phyloP scores from a whole-genome alignment of 1,140 invertebrate genomes.

The Protaetia brevitarsis region DNA sequence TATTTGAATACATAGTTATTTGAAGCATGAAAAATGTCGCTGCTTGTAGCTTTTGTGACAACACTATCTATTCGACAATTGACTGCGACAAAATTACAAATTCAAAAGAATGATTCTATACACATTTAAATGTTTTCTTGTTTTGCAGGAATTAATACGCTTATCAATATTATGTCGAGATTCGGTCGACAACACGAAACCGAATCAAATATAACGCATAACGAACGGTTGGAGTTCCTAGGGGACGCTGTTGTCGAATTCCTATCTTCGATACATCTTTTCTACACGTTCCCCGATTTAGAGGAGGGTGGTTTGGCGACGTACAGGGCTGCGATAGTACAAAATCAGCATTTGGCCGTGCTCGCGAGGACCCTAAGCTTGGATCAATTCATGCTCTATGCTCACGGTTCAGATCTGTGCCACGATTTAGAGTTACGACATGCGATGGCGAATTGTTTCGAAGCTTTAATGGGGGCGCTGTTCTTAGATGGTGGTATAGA shows the following conservation, averaged over 20 bases:
- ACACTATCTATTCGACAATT: too few species aligned
- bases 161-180: conserved; percentile 96
- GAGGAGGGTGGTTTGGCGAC: conserved; percentile 97
- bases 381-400: conserved; percentile 95
- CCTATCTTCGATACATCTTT: conserved; percentile 91
- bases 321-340: conserved; percentile 92
- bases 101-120: too few species aligned
- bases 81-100: too few species aligned
- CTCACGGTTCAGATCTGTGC: conserved; percentile 96
- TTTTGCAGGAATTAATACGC: conserved; percentile 82
- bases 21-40: too few species aligned
- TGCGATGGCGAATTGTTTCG: conserved; percentile 99
- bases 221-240: conserved; percentile 95
- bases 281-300: conserved; percentile 94
- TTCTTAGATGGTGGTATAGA: conserved; percentile 92
- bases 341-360: conserved; percentile 97
- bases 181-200: conserved; percentile 87
- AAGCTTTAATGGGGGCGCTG: conserved; percentile 95
- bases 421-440: conserved; percentile 92
- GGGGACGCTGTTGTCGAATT: conserved; percentile 99
- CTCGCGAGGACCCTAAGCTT: conserved; percentile 87
- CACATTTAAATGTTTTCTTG: neutral
- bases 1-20: too few species aligned
- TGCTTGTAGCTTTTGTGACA: too few species aligned
- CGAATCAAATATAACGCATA: conserved; percentile 91